Evolutionary conservation across 92 coral and sea anemone genomes (phyloP), one percentile per base, ranked within the genome.

Genomic region (Parazoanthus swiftii): DNA sequence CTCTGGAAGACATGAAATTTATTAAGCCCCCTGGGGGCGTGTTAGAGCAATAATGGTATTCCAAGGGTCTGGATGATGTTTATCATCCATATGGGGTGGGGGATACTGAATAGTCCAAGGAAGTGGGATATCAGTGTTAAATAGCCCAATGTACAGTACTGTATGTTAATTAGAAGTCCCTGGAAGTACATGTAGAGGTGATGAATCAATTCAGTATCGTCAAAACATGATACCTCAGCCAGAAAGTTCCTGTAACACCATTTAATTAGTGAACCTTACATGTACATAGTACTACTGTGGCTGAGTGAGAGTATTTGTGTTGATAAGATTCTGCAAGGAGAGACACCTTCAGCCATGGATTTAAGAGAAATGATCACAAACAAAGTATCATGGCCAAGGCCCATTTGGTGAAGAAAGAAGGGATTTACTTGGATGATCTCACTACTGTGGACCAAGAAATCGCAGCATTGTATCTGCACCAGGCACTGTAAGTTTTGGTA

Each of bases 401-500:
- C n/a, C 88, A 85, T 43, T 88, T 93, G 92, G 79, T 65, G 63
- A 86, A 76, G 81, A 94, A 88, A 74, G 94, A 97, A 77, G 99
- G 97, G 2, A 97, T 97, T 77, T 95, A 95, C 65, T 86, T 97
- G 77, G 99, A 95, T 79, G 99, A 97, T 54, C 92, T 97, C 20
- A 92, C 91, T 6, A 91, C 98, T 20, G 92, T 97, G 33, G 99
- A 97, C 72, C 94, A 97, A 42, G 99, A 97, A 75, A 90, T 95
- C 3, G 98, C 98, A 50, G 92, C 94, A 3, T 91, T 95, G 0
- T 97, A 97, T 81, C 93, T 97, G 0, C 94, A 97, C 66, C 98
- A 97, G 86, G 96, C 97, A 23, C 86, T 92, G 96, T 95, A 91
- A 93, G 98, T 81, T 29, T 77, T 14, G 18, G 20, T 70, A 29